phyloP scores from a whole-genome alignment of 37 sponge, comb jelly and placozoan species.

The Chondrosia reniformis region DNA sequence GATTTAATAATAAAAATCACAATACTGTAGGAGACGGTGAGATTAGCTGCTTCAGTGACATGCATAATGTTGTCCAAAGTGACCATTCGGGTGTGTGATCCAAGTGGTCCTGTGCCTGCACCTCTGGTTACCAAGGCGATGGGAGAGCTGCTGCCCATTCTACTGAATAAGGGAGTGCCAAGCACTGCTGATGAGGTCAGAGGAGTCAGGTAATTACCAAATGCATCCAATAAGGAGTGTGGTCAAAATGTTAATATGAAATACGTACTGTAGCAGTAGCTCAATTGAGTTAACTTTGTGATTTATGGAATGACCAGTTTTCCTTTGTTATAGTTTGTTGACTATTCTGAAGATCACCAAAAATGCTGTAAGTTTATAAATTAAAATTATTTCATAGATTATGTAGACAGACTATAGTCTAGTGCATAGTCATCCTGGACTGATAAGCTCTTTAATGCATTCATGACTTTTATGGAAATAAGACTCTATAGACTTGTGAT shows the following conservation, averaged over 20 bases:
- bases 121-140: constrained; percentile 1
- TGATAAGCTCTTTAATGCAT: background rate
- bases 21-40: constrained; percentile 63
- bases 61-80: constrained; percentile 68
- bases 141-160: constrained; percentile 63
- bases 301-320: too few species aligned
- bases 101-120: background rate
- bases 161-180: constrained; percentile 64
- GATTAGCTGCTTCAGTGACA: constrained; percentile 69
- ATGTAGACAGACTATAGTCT: too few species aligned
- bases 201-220: constrained; percentile 29
- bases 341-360: constrained; percentile 58
- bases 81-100: constrained; percentile 66
- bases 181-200: constrained; percentile 54
- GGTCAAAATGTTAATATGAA: too few species aligned
- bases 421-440: too few species aligned
- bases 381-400: too few species aligned
- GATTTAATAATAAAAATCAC: too few species aligned
- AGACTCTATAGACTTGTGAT: background rate
- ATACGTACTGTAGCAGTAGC: too few species aligned
- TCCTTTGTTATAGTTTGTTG: constrained; percentile 25
- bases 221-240: background rate
- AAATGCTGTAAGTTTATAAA: constrained; percentile 55
- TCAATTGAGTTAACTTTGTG: too few species aligned
- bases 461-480: background rate